Evolutionary conservation across 2,113 vertebrate genomes (phyloP).

Genomic region (Microcebus lehilahytsara): DNA sequence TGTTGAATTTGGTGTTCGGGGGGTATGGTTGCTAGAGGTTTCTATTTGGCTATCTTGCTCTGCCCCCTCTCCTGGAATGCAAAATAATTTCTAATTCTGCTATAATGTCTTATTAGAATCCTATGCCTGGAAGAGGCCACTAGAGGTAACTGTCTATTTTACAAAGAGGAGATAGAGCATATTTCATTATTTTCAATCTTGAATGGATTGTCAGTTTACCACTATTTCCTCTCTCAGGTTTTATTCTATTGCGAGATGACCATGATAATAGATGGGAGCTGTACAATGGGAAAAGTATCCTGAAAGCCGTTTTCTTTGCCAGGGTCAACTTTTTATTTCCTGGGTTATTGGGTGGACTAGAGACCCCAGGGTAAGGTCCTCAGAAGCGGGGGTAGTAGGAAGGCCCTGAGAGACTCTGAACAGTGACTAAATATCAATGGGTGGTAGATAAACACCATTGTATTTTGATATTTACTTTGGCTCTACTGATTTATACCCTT

Average conservation of each 20-base stretch:
- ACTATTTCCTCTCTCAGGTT: not conserved
- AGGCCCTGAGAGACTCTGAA: not conserved
- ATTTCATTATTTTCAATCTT: not conserved
- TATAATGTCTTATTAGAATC: not conserved
- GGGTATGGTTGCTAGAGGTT: too few relatives aligned
- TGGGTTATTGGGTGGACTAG: not conserved
- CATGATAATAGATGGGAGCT: not conserved
- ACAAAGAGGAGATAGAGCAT: not conserved
- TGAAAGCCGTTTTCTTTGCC: not conserved
- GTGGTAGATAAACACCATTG: not conserved
- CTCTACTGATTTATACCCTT: not conserved
- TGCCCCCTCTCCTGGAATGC: not conserved
- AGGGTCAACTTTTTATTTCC: not conserved
- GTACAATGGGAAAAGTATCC: not conserved
- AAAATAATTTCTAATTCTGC: constrained; percentile 20
- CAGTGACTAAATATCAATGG: not conserved
- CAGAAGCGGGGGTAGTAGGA: not conserved
- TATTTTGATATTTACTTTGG: not conserved
- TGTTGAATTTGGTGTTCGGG: too few relatives aligned
- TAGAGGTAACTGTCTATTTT: not conserved
- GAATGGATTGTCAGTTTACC: not conserved
- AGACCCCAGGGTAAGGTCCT: not conserved
- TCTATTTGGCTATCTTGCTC: too few relatives aligned
- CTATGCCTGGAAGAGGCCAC: not conserved
- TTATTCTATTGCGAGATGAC: not conserved